Conservation (phyloP, 2,797 vertebrate genomes). For the Iguana delicatissima region DNA sequence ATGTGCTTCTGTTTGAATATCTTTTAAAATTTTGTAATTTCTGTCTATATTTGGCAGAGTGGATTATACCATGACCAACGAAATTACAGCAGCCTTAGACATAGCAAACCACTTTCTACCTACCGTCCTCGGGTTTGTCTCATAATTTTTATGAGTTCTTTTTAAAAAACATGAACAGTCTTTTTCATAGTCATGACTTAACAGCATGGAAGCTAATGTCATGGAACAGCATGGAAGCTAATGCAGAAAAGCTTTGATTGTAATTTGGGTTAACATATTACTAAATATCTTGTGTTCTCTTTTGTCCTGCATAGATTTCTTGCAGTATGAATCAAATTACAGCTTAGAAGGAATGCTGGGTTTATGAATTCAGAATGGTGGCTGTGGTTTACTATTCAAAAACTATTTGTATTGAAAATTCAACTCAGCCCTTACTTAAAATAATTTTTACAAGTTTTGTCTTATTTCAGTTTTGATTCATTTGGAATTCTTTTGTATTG, state of each 20-base stretch:
- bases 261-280: neutral
- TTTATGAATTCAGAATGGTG: neutral
- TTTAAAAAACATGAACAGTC: neutral
- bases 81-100: slow-evolving; percentile 92
- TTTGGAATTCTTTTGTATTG: neutral
- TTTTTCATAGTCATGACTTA: neutral
- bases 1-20: neutral
- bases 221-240: slow-evolving; percentile 6
- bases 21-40: slow-evolving; percentile 47
- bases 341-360: slow-evolving; percentile 1
- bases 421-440: neutral
- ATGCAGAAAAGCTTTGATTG: neutral
- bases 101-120: slow-evolving; percentile 84
- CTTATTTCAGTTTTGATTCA: neutral
- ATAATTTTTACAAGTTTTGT: neutral
- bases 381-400: neutral
- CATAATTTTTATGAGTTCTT: neutral
- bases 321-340: neutral
- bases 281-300: neutral
- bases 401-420: neutral
- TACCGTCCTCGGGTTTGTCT: slow-evolving; percentile 80
- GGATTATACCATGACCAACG: slow-evolving; percentile 95
- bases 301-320: neutral
- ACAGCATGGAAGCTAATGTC: slow-evolving; percentile 12
- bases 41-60: slow-evolving; percentile 80